Base-by-base conservation (phyloP, 2,113 vertebrate genomes). In the Corythornis vintsioides region DNA sequence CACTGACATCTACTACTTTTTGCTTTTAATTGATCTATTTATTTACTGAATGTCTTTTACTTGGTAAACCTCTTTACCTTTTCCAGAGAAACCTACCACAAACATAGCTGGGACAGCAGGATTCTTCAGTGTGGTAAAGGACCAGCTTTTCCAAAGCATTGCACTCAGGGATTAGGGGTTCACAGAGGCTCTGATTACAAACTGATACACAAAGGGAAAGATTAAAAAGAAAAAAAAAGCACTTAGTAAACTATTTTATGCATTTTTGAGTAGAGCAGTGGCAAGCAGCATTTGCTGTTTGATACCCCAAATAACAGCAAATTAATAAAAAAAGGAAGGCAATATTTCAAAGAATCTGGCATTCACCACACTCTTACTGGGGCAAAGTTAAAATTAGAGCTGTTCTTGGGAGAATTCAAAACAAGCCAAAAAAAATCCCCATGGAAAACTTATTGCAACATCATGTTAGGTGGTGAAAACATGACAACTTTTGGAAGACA, bases 181-280 rank as follows among this genome's bases (percentile, higher is more conserved):
- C 98, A 91, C 99, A 99, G 59, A 98, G 94, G n/a, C 97, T 99
- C 90, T 98, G 98, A 97, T 99, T 99, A 95, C 99, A 99, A 94
- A 98, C 99, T 99, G 97, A 95, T 83, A 53, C 8, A 57, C 33
- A 77, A 89, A 95, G 28, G n/a, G 33, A 61, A 55, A 47, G 8
- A n/a, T 38, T 70, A 53, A 80, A 48, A 50, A n/a, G 10, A 16
- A 24, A 21, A 47, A 20, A 47, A 47, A 19, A 16, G 17, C 1
- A 6, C 2, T 7, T 65, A 88, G 26, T 75, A 76, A 88, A 52
- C 21, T 50, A n/a, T 35, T 16, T 47, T 69, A 45, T 18, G 10
- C 11, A 64, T 67, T 60, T 69, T 43, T 2, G 0, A 73, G 9
- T 12, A 63, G 25, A 90, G 70, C 20, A 89, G 55, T 53, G 15